A percentile compares a stretch with the other conserved stretches of the same genome.
Conservation (phyloP, 2,888 invertebrate genomes). For the Lypha dubia region DNA sequence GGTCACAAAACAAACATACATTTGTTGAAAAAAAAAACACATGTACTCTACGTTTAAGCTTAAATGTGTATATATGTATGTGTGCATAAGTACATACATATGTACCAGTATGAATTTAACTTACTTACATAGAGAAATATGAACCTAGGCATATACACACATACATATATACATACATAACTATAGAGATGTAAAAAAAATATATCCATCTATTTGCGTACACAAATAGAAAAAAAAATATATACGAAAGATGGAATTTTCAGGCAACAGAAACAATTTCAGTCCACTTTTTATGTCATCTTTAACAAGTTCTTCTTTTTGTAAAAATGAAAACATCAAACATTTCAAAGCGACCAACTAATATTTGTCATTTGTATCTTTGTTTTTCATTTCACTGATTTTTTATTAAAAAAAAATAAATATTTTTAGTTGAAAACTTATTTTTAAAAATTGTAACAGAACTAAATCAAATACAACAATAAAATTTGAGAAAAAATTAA, state of each 20-base stretch:
- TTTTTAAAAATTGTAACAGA: no score
- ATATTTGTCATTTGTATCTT: no score
- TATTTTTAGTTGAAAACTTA: no score
- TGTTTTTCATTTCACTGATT: no score
- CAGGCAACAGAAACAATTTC: slow-evolving; percentile 32
- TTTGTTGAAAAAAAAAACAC: slow-evolving; percentile 10
- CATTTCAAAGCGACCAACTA: not conserved
- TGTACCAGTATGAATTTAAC: no score
- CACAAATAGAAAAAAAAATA: slow-evolving; percentile 1
- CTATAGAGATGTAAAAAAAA: not conserved
- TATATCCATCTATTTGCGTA: not conserved
- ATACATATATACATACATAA: not conserved
- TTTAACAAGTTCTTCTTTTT: slow-evolving; percentile 22
- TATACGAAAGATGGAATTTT: slow-evolving; percentile 31
- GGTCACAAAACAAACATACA: slow-evolving; percentile 34
- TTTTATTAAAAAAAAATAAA: no score
- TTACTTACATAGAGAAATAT: not conserved
- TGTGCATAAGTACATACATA: not conserved
- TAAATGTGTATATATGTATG: not conserved
- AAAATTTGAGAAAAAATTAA: no score
- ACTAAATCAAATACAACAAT: no score
- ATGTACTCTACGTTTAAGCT: not conserved
- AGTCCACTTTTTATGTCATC: slow-evolving; percentile 38
- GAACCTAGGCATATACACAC: not conserved
- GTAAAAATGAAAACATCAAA: not conserved